Evolutionary conservation across 2,888 invertebrate genomes (phyloP).

Genomic region (Pimpla rufipes): DNA sequence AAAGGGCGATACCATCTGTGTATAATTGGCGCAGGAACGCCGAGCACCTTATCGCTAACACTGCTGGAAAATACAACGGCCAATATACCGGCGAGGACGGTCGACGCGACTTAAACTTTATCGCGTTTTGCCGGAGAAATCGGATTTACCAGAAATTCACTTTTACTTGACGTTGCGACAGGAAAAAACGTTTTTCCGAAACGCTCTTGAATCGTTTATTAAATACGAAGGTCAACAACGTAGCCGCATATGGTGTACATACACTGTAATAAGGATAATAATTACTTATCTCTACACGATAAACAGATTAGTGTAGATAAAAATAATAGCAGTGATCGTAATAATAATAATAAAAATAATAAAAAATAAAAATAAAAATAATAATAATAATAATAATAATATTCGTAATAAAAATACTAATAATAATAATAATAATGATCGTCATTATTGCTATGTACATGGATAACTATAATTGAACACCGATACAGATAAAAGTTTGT

Average conservation of each 20-base stretch:
- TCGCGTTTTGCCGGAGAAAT: too few species aligned
- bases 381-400: slow-evolving; percentile 58
- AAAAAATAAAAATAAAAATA: slow-evolving; percentile 50
- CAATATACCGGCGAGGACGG: too few species aligned
- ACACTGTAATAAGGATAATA: slow-evolving; percentile 48
- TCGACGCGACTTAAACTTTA: too few species aligned
- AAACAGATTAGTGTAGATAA: slow-evolving; percentile 54
- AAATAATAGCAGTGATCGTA: slow-evolving; percentile 63
- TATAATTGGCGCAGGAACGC: slow-evolving; percentile 27
- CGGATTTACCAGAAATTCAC: not conserved
- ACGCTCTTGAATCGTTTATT: slow-evolving; percentile 76
- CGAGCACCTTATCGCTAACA: too few species aligned
- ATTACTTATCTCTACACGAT: slow-evolving; percentile 47
- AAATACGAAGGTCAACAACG: slow-evolving; percentile 79
- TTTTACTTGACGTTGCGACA: not conserved
- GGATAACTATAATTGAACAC: slow-evolving; percentile 53
- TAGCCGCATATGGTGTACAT: slow-evolving; percentile 39
- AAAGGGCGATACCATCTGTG: not conserved
- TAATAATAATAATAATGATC: slow-evolving; percentile 59
- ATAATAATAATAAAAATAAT: slow-evolving; percentile 68
- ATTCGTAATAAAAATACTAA: slow-evolving; percentile 64
- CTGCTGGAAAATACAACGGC: not conserved
- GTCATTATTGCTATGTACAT: slow-evolving; percentile 61
- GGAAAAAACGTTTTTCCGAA: slow-evolving; percentile 19
- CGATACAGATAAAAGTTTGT: slow-evolving; percentile 59